Percentiles rank a stretch among this genome's conserved stretches.
Evolutionary conservation across 2,888 invertebrate genomes (phyloP).

Genomic region (Anthoptus insignis): DNA sequence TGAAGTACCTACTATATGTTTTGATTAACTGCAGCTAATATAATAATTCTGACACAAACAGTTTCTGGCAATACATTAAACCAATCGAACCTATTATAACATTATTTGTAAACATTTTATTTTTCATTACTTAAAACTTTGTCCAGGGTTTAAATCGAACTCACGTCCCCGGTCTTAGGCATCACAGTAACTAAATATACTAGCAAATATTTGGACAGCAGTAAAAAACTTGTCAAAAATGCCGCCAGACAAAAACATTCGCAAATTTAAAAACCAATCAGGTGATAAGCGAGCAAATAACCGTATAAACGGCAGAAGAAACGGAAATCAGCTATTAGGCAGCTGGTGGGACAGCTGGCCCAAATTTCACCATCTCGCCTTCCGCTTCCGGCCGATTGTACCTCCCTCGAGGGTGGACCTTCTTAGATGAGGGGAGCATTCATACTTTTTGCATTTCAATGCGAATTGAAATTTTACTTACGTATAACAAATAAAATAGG

Average conservation of each 20-base stretch:
- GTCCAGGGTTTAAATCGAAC: too few species aligned
- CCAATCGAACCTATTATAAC: too few species aligned
- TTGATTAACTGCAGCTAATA: too few species aligned
- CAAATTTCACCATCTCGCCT: slow-evolving; percentile 85
- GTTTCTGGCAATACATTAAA: too few species aligned
- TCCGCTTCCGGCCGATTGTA: slow-evolving; percentile 85
- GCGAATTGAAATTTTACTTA: slow-evolving; percentile 11
- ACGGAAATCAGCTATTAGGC: slow-evolving; percentile 83
- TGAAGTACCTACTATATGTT: too few species aligned
- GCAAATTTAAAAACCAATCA: slow-evolving; percentile 12
- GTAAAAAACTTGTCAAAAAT: neutral
- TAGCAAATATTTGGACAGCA: too few species aligned
- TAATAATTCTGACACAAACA: too few species aligned
- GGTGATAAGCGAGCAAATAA: slow-evolving; percentile 24
- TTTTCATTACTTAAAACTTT: too few species aligned
- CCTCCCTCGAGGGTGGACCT: slow-evolving; percentile 64
- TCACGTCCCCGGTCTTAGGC: too few species aligned
- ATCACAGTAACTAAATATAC: too few species aligned
- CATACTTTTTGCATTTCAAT: slow-evolving; percentile 16
- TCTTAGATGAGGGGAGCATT: slow-evolving; percentile 46
- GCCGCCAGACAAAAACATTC: neutral
- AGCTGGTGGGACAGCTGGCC: slow-evolving; percentile 77
- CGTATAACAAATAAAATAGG: neutral
- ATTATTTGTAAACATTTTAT: too few species aligned
- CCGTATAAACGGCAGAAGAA: slow-evolving; percentile 58